Base-by-base conservation (phyloP, 1,140 invertebrate species). In the Zaprionus ornatus region DNA sequence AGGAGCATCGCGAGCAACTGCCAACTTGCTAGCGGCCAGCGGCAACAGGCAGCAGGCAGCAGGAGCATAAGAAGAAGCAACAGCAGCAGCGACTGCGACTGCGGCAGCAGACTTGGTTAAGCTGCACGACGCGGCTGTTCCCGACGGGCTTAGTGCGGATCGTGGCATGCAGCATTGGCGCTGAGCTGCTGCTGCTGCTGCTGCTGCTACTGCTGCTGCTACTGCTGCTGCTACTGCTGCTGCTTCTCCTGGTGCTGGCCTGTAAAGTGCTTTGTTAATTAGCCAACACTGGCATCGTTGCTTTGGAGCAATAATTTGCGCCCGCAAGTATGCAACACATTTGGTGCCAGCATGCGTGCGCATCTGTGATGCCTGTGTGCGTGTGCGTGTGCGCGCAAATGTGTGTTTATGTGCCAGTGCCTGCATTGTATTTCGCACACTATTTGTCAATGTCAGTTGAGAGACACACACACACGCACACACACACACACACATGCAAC, bases 231-330 rank as follows among this genome's bases (percentile, higher is more conserved):
- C 45, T 48, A 12, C 48, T 21, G 48, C 50, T 13, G 23, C 15
- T 17, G 55, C 12, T 21, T n/a, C n/a, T 25, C 29, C 29, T 62
- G 59, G 50, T 68, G 45, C 27, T 37, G 37, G 48, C 37, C 75
- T 90, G 85, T 76, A 90, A 90, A 88, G 84, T 88, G 85, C 84
- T 90, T 90, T 85, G 84, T 88, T 88, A 88, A 88, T 88, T 88
- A 88, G 84, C 85, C 88, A 81, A 85, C 40, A 85, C 74, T 80
- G 81, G 81, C 78, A 73, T 56, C 67, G 74, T 65, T 79, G 80
- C 80, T 76, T 65, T 77, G 61, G 68, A 82, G 84, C 85, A 84
- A 90, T 88, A 88, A 88, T 84, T 88, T 88, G 85, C 85, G 85
- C 81, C 84, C 80, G 80, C 84, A 88, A 88, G 85, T 88, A 88